Percentiles rank a stretch among this genome's conserved stretches.
phyloP scores from a whole-genome alignment of 2,888 invertebrate species.

The Ornithoptera priamus region DNA sequence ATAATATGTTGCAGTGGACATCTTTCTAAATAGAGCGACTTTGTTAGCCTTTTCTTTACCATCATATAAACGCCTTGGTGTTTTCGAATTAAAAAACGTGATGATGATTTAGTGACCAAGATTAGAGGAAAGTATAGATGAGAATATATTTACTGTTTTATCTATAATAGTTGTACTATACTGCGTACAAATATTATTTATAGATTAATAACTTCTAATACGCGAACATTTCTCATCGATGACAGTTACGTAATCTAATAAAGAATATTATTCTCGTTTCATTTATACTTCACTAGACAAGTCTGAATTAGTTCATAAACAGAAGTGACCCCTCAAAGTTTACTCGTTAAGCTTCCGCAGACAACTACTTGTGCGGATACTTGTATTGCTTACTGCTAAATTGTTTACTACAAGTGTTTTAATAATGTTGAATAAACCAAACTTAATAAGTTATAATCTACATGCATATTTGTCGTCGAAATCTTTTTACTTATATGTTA shows the following conservation, averaged over 20 bases:
- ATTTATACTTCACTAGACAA: conserved; percentile 17
- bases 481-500: too few species aligned
- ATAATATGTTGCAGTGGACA: too few species aligned
- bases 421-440: not conserved
- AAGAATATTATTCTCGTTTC: conserved; percentile 1
- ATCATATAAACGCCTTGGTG: too few species aligned
- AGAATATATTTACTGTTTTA: too few species aligned
- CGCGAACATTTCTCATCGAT: not conserved
- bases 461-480: not conserved
- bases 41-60: too few species aligned
- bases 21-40: too few species aligned
- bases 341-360: conserved; percentile 15
- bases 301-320: conserved; percentile 19
- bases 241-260: not conserved
- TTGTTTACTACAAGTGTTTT: not conserved
- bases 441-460: not conserved
- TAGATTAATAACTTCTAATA: not conserved
- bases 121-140: too few species aligned
- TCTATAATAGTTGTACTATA: too few species aligned
- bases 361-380: conserved; percentile 15
- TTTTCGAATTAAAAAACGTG: too few species aligned
- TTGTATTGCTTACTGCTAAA: conserved; percentile 11
- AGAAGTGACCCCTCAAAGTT: conserved; percentile 23
- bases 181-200: too few species aligned
- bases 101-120: too few species aligned